Percentiles rank a stretch among this genome's conserved stretches.
These are phyloP conservation scores for Prietella phreatophila DNA, from an alignment of 2,113 vertebrate genomes.

Conservation along the genomic window DNA sequence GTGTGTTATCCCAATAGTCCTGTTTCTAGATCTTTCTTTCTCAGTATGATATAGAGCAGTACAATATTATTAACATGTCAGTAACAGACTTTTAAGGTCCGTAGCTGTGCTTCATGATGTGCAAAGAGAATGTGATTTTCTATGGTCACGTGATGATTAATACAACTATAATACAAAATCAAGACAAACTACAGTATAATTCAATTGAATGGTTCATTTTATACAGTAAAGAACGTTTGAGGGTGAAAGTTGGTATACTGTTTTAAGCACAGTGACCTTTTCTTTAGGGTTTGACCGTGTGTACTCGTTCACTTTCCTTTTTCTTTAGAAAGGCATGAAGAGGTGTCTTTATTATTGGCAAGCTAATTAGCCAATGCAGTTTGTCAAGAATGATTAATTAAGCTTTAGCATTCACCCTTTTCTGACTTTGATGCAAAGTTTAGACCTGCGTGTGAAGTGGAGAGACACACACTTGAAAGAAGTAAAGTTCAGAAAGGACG, in stretches of 20 bases:
- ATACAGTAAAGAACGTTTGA: neutral
- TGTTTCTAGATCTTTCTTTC: neutral
- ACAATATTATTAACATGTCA: neutral
- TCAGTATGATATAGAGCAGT: neutral
- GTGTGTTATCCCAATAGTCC: neutral
- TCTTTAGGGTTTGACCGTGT: constrained; percentile 1
- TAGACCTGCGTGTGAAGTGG: neutral
- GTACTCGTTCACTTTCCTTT: neutral
- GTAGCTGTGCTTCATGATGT: neutral
- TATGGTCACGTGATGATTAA: neutral
- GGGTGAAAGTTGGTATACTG: neutral
- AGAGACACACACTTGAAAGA: neutral
- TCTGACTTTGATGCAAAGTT: constrained; percentile 18
- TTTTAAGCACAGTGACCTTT: neutral
- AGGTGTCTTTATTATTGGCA: neutral
- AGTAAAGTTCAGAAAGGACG: neutral
- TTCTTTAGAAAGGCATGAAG: constrained; percentile 13
- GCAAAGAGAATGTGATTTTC: neutral
- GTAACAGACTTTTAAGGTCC: neutral
- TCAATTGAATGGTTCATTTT: neutral
- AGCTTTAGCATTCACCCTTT: constrained; percentile 14
- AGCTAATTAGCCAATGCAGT: constrained; percentile 30
- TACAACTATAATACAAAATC: neutral
- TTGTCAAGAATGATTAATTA: constrained; percentile 40
- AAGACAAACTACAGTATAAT: neutral